These are phyloP conservation scores for Lagopus muta DNA, from an alignment of 2,113 vertebrate genomes.

Conservation along the genomic window DNA sequence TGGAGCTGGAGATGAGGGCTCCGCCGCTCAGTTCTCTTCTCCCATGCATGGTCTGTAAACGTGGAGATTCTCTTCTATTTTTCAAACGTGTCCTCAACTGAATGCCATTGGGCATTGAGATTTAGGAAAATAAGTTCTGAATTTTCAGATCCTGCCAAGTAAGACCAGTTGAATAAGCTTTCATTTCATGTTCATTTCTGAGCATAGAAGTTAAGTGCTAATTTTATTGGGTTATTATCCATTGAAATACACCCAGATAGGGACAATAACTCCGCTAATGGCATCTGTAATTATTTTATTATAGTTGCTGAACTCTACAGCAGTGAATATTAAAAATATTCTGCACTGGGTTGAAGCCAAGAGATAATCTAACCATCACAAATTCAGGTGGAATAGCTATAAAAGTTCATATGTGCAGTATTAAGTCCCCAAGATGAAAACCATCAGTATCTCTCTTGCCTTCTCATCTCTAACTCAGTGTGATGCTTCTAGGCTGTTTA, in stretches of 20 bases:
- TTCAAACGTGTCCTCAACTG: background rate
- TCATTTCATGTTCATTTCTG: background rate
- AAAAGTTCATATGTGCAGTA: background rate
- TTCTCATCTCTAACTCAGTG: background rate
- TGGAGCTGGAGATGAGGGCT: background rate
- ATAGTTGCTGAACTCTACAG: background rate
- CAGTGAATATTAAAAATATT: constrained; percentile 14
- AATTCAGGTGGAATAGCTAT: background rate
- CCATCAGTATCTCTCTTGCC: background rate
- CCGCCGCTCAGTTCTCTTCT: background rate
- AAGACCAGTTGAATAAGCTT: background rate
- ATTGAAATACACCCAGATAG: background rate
- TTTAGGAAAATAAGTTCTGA: background rate
- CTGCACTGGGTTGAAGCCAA: background rate
- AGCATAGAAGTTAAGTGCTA: background rate
- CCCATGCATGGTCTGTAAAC: background rate
- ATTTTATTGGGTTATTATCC: constrained; percentile 24
- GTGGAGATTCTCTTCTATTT: background rate
- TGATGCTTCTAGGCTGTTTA: background rate
- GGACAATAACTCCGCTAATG: constrained; percentile 19
- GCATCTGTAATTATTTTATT: constrained; percentile 45
- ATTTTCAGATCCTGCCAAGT: constrained; percentile 14
- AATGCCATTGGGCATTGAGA: background rate
- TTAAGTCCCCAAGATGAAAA: background rate
- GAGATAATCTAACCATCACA: background rate